Conservation (phyloP, 2,888 invertebrate species). For the Fragum sueziense region DNA sequence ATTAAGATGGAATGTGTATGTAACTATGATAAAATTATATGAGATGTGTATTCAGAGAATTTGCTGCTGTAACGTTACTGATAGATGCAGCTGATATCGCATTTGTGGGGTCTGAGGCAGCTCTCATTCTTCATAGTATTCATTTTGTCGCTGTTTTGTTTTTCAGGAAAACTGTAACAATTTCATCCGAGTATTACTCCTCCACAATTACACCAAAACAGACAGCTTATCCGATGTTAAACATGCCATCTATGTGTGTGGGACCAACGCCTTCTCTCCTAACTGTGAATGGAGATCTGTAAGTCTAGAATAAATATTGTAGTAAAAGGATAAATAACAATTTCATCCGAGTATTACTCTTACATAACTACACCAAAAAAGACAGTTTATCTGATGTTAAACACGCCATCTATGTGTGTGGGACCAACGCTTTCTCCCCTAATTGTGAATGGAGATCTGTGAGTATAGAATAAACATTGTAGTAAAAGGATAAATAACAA, state of each 20-base stretch:
- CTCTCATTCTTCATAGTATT: no score
- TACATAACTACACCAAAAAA: slow-evolving; percentile 82
- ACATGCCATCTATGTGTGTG: slow-evolving; percentile 92
- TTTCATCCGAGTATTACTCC: slow-evolving; percentile 92
- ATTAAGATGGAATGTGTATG: no score
- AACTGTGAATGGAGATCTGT: slow-evolving; percentile 91
- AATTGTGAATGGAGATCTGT: slow-evolving; percentile 91
- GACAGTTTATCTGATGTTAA: slow-evolving; percentile 44
- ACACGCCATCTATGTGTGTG: slow-evolving; percentile 92
- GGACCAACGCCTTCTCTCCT: slow-evolving; percentile 95
- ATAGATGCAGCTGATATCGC: no score
- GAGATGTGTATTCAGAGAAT: no score
- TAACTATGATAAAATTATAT: no score
- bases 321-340: no score
- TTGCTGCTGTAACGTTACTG: no score
- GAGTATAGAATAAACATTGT: no score
- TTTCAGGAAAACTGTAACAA: slow-evolving; percentile 91
- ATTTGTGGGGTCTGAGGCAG: no score
- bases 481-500: no score
- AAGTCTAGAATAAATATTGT: no score
- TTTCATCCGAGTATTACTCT: slow-evolving; percentile 92
- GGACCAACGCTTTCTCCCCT: slow-evolving; percentile 95
- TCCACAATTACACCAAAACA: slow-evolving; percentile 82
- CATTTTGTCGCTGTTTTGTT: no score
- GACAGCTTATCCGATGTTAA: slow-evolving; percentile 44